These are phyloP conservation scores for Taxidea taxus DNA, from an alignment of 2,113 vertebrate genomes.

Conservation along the genomic window DNA sequence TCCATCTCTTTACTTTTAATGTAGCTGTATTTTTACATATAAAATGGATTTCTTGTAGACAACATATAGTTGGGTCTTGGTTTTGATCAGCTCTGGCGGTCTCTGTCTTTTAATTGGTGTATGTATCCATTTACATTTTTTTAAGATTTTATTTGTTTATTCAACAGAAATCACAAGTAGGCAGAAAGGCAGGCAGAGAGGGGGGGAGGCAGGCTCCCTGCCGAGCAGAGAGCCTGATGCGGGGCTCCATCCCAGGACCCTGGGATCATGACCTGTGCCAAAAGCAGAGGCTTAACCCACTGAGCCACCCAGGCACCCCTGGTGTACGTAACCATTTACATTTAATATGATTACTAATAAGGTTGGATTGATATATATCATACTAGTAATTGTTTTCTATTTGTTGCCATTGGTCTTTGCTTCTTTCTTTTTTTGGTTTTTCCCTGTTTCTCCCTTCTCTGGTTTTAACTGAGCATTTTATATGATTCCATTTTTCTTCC, in stretches of 20 bases:
- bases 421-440: neutral
- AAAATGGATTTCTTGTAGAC: neutral
- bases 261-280: too few species aligned
- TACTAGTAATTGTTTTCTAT: neutral
- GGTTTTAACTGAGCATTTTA: neutral
- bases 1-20: neutral
- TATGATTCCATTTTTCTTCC: neutral
- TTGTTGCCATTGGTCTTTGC: neutral
- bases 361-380: neutral
- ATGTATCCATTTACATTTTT: too few species aligned
- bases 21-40: neutral
- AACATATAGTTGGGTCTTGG: neutral
- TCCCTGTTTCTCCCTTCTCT: neutral
- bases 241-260: too few species aligned
- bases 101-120: neutral
- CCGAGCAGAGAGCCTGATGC: too few species aligned
- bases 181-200: too few species aligned
- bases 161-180: too few species aligned
- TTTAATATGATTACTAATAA: neutral
- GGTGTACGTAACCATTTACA: neutral
- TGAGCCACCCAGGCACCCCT: too few species aligned
- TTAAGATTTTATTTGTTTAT: too few species aligned
- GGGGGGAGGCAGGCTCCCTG: too few species aligned
- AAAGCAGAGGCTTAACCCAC: too few species aligned
- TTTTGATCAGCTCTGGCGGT: neutral